Conservation (phyloP, 2,888 invertebrate genomes). For the Timema cristinae region DNA sequence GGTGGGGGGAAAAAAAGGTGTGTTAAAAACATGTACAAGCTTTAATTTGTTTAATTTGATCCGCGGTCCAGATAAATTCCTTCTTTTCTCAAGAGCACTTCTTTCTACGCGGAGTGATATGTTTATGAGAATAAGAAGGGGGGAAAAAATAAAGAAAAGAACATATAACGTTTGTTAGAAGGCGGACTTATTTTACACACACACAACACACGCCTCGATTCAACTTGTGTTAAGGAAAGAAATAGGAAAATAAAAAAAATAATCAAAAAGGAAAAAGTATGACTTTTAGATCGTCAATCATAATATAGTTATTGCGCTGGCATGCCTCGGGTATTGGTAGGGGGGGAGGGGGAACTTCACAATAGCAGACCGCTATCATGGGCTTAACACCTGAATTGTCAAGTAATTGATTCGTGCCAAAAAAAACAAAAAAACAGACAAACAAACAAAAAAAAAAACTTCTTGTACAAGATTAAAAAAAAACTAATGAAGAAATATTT, state of each 20-base stretch:
- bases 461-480: too few relatives aligned
- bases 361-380: too few relatives aligned
- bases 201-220: too few relatives aligned
- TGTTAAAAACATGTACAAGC: slow-evolving; percentile 27
- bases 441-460: too few relatives aligned
- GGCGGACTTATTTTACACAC: too few relatives aligned
- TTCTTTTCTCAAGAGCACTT: background rate
- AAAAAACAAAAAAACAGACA: too few relatives aligned
- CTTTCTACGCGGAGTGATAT: slow-evolving; percentile 16
- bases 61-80: slow-evolving; percentile 24
- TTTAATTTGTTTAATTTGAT: slow-evolving; percentile 32
- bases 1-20: slow-evolving; percentile 18
- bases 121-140: slow-evolving; percentile 20
- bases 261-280: too few relatives aligned
- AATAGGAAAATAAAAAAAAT: too few relatives aligned
- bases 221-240: too few relatives aligned
- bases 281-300: slow-evolving; percentile 4
- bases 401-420: slow-evolving; percentile 22
- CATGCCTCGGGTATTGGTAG: background rate
- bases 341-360: background rate
- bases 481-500: too few relatives aligned
- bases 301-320: slow-evolving; percentile 12
- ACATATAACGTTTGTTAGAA: too few relatives aligned
- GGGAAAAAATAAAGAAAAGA: too few relatives aligned
- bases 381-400: slow-evolving; percentile 17